A percentile compares a stretch with the other conserved stretches of the same genome.
phyloP scores from a whole-genome alignment of 2,113 vertebrate genomes.

The Holacanthus passer region DNA sequence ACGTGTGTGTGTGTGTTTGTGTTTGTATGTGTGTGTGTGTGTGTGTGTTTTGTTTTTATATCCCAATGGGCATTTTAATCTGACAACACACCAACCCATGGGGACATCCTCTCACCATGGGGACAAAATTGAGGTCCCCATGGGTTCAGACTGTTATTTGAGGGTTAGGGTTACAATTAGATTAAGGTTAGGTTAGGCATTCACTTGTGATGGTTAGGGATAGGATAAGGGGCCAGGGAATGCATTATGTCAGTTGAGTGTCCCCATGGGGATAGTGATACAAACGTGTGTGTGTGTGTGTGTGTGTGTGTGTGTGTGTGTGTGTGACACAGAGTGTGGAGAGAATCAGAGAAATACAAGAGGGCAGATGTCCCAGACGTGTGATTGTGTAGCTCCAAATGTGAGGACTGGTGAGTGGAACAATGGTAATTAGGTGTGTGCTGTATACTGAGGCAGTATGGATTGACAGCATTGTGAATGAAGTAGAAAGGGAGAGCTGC shows the following conservation, averaged over 20 bases:
- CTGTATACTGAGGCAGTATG: conserved; percentile 25
- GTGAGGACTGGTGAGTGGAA: conserved; percentile 12
- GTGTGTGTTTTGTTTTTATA: too few relatives aligned
- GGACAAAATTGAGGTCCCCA: too few relatives aligned
- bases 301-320: neutral
- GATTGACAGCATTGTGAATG: conserved; percentile 25
- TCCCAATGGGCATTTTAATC: too few relatives aligned
- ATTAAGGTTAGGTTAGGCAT: too few relatives aligned
- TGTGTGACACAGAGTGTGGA: neutral
- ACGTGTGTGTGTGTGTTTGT: conserved; percentile 37
- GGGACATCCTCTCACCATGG: too few relatives aligned
- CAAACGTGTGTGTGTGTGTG: conserved; percentile 51
- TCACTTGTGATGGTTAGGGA: too few relatives aligned
- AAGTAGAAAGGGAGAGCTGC: conserved; percentile 33
- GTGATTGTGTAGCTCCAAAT: conserved; percentile 26
- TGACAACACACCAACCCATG: too few relatives aligned
- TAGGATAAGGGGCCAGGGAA: too few relatives aligned
- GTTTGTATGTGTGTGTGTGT: neutral
- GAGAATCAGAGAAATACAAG: conserved; percentile 8
- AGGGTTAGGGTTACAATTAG: too few relatives aligned
- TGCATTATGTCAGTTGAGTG: too few relatives aligned
- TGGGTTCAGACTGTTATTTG: too few relatives aligned
- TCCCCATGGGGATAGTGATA: conserved; percentile 29
- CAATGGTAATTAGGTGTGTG: conserved; percentile 19
- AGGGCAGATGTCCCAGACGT: conserved; percentile 17